Conservation (phyloP, 2,113 vertebrate species). For the Proteles cristata region DNA sequence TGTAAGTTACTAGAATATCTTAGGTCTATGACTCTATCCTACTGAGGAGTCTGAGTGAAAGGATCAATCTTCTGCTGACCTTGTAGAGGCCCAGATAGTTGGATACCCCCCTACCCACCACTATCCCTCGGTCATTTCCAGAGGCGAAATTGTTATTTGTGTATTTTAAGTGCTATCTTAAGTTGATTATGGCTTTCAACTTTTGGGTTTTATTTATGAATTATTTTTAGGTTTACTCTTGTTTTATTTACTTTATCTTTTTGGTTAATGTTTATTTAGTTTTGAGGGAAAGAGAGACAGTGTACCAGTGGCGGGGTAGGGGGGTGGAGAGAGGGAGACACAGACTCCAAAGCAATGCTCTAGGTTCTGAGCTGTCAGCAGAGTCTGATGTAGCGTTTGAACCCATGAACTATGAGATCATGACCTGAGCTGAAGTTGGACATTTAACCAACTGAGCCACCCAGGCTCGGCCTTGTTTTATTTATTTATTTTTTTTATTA, state of each 20-base stretch:
- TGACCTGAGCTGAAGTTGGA: too few relatives aligned
- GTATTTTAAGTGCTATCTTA: not conserved
- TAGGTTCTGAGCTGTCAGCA: too few relatives aligned
- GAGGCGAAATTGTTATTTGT: not conserved
- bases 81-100: not conserved
- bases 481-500: not conserved
- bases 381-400: too few relatives aligned
- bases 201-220: not conserved
- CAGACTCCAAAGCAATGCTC: too few relatives aligned
- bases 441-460: too few relatives aligned
- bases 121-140: not conserved
- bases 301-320: too few relatives aligned
- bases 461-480: not conserved
- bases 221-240: not conserved
- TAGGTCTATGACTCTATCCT: not conserved
- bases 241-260: not conserved
- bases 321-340: too few relatives aligned
- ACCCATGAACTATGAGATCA: too few relatives aligned
- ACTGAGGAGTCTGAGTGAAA: not conserved
- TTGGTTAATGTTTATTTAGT: too few relatives aligned
- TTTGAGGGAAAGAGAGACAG: too few relatives aligned
- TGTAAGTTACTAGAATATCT: not conserved
- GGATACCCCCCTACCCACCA: fast-evolving
- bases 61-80: not conserved
- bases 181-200: not conserved